phyloP scores from a whole-genome alignment of 2,113 vertebrate species.

The Pachypanchax playfairii region DNA sequence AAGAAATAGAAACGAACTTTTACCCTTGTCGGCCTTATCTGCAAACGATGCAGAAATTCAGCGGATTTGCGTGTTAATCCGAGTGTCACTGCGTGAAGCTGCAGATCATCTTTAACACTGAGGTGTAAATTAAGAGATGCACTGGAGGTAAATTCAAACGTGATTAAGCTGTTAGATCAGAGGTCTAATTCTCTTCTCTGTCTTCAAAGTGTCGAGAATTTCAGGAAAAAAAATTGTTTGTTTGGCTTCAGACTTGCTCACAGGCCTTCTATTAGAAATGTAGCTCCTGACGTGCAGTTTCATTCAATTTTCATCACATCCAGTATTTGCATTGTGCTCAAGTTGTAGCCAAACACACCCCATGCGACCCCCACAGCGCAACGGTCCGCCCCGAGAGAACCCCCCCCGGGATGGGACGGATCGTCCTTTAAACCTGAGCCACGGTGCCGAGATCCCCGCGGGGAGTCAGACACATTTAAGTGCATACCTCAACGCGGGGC shows the following conservation, averaged over 20 bases:
- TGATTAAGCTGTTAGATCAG: no score
- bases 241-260: no score
- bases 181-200: no score
- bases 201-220: no score
- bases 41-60: neutral
- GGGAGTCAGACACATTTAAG: conserved; percentile 71
- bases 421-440: conserved; percentile 76
- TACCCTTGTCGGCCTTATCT: neutral
- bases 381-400: conserved; percentile 72
- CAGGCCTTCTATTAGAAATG: no score
- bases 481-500: conserved; percentile 74
- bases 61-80: conserved; percentile 38
- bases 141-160: neutral
- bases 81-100: conserved; percentile 4
- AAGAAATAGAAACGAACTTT: neutral
- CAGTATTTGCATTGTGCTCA: conserved; percentile 74
- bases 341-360: conserved; percentile 62
- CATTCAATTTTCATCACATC: conserved; percentile 51
- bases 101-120: conserved; percentile 38
- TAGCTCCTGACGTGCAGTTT: no score
- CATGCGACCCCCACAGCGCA: conserved; percentile 73
- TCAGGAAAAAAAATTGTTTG: no score
- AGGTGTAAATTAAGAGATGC: conserved; percentile 61
- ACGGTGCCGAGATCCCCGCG: conserved; percentile 66
- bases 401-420: conserved; percentile 71